Percentiles rank a stretch among this genome's conserved stretches.
Conservation (phyloP, 2,113 vertebrate species). For the Eudyptes chrysolophus region DNA sequence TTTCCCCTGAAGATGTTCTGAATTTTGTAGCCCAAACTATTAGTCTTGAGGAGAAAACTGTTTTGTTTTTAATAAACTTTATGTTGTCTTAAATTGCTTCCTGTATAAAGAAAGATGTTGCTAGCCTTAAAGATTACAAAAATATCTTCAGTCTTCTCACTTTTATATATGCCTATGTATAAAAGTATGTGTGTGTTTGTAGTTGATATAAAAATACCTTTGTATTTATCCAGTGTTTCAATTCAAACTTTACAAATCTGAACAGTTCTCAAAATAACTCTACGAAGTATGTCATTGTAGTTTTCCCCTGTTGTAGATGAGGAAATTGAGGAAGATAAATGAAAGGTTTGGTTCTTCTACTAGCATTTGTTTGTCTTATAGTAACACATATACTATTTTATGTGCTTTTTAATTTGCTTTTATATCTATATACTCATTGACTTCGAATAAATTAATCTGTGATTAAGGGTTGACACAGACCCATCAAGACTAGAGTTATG, state of each 20-base stretch:
- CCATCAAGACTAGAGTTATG: neutral
- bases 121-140: neutral
- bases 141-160: neutral
- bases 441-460: neutral
- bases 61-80: conserved; percentile 55
- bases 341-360: neutral
- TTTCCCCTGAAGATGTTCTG: conserved; percentile 54
- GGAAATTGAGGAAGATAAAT: neutral
- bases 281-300: neutral
- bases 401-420: neutral
- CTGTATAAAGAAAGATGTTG: neutral
- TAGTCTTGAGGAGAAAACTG: conserved; percentile 2
- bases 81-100: conserved; percentile 38
- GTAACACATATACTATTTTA: neutral
- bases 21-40: conserved; percentile 27
- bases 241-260: neutral
- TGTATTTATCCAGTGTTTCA: neutral
- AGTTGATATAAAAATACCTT: neutral
- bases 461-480: neutral
- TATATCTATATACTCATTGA: neutral
- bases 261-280: neutral
- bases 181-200: neutral
- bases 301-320: neutral
- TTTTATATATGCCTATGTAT: neutral
- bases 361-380: neutral